phyloP scores from a whole-genome alignment of 2,113 vertebrate species.

The Antechinus flavipes region DNA sequence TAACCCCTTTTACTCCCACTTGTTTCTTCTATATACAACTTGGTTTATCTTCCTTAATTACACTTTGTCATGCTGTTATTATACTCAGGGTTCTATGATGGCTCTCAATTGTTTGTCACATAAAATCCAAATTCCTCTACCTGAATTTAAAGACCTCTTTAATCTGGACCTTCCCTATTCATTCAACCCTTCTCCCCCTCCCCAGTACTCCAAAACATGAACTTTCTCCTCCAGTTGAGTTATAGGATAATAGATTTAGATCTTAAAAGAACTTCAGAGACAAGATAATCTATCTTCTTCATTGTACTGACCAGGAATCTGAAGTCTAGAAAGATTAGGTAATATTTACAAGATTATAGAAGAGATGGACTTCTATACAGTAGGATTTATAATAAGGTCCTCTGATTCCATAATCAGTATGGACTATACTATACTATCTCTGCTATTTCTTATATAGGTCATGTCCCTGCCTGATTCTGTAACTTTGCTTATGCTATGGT shows the following conservation, averaged over 20 bases:
- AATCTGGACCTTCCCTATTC: not conserved
- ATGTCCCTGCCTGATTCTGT: not conserved
- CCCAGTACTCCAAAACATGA: not conserved
- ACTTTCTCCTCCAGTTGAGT: not conserved
- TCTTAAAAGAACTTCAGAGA: not conserved
- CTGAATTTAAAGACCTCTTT: not conserved
- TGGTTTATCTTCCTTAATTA: not conserved
- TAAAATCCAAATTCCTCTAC: not conserved
- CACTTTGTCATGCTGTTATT: not conserved
- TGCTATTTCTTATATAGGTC: not conserved
- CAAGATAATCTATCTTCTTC: not conserved
- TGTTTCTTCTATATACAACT: not conserved
- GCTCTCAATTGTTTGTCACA: not conserved
- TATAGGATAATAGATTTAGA: not conserved
- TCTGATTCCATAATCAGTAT: not conserved
- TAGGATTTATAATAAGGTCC: not conserved
- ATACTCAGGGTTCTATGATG: not conserved
- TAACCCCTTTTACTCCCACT: not conserved
- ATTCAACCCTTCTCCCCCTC: not conserved
- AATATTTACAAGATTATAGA: not conserved
- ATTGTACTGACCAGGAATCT: not conserved
- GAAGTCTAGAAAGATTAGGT: not conserved
- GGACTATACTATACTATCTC: not conserved
- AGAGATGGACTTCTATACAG: not conserved
- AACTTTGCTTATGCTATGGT: not conserved